Base-by-base conservation (phyloP, 2,113 vertebrate genomes). In the Sphaerodactylus townsendi region DNA sequence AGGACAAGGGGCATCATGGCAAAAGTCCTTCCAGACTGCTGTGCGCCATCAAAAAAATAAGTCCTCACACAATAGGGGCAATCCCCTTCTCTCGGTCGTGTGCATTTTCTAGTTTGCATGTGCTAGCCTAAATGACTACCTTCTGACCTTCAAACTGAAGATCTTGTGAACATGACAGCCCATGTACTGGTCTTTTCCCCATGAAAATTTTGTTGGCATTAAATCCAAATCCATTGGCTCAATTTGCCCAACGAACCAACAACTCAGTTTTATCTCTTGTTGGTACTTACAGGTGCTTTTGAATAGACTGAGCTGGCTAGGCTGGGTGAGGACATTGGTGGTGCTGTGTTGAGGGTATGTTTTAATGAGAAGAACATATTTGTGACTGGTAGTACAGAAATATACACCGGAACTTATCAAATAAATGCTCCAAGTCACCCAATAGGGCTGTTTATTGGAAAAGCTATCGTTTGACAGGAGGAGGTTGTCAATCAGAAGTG, bases 1-100 rank as follows among this genome's bases (percentile, higher is more conserved):
- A 73, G 84, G 74, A 87, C 81, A 76, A 91, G 81, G 93, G 89
- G 48, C 50, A 41, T 77, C 46, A 41, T 77, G 23, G 14, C 53
- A 71, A 33, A 44, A 48, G 39, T 72, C 78, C n/a, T 23, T 79
- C 50, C 5, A 64, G n/a, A 48, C 46, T 14, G 14, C 37, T 71
- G 71, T 28, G 37, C 33, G 46, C 59, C 19, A 53, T 10, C 25
- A 68, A 68, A 72, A 68, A 9, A 83, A 41, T 13, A 10, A 7
- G 6, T 21, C n/a, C 21, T 82, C 23, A 28, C 65, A 33, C 15
- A 64, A 64, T 44, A 23, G 30, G 13, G 53, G n/a, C 10, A 44
- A 56, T 7, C 8, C 5, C 17, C 10, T 84, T 39, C 35, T 56
- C 53, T 56, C 53, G 21, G 5, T 56, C 23, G 53, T 21, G 17